These are phyloP conservation scores for Phrynocephalus vlangalii DNA, from an alignment of 2,797 vertebrate genomes.

Conservation along the genomic window DNA sequence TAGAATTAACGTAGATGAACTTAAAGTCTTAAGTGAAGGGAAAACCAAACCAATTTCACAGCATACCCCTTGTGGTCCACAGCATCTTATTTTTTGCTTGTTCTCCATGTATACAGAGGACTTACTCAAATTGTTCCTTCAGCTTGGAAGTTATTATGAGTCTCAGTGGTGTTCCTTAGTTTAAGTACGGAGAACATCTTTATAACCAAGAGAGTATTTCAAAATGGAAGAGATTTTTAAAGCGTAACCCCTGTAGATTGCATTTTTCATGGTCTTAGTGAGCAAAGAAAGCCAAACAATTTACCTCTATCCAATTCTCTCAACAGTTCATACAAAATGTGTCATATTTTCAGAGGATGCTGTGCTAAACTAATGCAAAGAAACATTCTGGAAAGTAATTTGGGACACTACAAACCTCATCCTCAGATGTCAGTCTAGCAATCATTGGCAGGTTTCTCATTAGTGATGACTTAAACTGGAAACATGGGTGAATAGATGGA, in stretches of 20 bases:
- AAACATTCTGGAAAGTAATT: conserved; percentile 27
- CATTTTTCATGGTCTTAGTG: conserved; percentile 18
- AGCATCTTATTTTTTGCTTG: background rate
- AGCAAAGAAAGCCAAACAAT: conserved; percentile 52
- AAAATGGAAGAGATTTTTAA: conserved; percentile 47
- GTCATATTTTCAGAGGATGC: conserved; percentile 56
- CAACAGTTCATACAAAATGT: conserved; percentile 47
- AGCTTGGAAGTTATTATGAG: conserved; percentile 26
- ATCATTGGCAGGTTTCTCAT: conserved; percentile 3
- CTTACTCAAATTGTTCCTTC: conserved; percentile 17
- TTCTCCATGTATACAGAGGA: conserved; percentile 7
- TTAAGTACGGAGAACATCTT: conserved; percentile 27
- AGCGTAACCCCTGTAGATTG: background rate
- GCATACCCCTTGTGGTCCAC: background rate
- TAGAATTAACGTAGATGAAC: conserved; percentile 40
- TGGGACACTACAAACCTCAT: conserved; percentile 10
- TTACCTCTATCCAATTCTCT: conserved; percentile 45
- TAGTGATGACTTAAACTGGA: background rate
- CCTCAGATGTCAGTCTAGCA: background rate
- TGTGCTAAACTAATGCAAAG: conserved; percentile 25
- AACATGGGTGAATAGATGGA: background rate
- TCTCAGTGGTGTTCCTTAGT: conserved; percentile 5
- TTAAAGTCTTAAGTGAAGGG: background rate
- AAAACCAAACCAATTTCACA: background rate
- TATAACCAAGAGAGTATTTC: conserved; percentile 24